Evolutionary conservation across 2,797 vertebrate genomes (phyloP), one percentile per base, ranked within the genome.

Genomic region (Microctenopoma lineatum): DNA sequence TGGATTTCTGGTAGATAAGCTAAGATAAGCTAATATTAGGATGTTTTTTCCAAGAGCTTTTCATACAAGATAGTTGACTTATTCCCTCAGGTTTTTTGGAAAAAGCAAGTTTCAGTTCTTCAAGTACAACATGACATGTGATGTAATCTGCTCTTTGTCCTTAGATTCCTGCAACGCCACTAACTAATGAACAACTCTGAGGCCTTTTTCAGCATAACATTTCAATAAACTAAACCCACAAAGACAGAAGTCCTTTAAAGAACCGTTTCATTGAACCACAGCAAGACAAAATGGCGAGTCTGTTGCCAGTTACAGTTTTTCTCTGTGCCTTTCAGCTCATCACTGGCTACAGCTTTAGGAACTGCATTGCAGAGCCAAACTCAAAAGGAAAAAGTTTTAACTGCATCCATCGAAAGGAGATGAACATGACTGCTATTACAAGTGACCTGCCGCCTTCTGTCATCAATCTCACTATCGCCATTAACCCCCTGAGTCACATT

Each of bases 301-400:
- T 84, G 3, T n/a, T 87, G 41, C 46, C 59, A 38, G 29, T 77
- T 5, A 18, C 59, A 36, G 21, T 87, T 84, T 61, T 84, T 21
- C 59, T 87, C 15, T 38, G 59, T 44, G 50, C 87, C n/a, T 47
- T 90, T 79, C 77, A 87, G 16, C 73, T 89, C 32, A 73, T 75
- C 70, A 13, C 68, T 21, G 66, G 89, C 36, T 96, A 94, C 63
- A 92, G 93, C 81, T 95, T 90, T 71, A 75, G 60, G 1, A 94
- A 94, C 85, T 95, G 94, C 81, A 92, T 92, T 18, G 89, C 90
- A 47, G 77, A 68, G 7, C 16, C 69, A 10, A 5, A 26, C 57
- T 78, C 84, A 15, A 57, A 84, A 5, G 36, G 73, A 18, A 76
- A 10, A 26, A 51, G 0, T 34, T 93, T 95, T 70, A 84, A 47